A percentile compares a stretch with the other conserved stretches of the same genome.
Conservation (phyloP, 1,140 invertebrate species). For the Melanaphis sacchari region DNA sequence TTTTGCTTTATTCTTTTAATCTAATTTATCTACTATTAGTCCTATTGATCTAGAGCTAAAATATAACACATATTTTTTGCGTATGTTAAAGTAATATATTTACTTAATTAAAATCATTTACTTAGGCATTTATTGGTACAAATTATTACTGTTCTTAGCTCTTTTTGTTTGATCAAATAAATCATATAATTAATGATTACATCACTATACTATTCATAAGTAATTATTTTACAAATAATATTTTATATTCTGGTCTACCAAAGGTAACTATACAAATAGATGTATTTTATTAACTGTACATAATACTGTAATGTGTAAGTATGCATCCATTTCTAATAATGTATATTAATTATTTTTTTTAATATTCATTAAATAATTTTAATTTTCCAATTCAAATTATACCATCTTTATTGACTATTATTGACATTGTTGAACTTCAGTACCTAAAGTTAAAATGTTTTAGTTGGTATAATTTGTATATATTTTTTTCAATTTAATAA, state of each 20-base stretch:
- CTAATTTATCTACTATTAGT: not conserved
- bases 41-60: not conserved
- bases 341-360: too few species aligned
- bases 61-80: not conserved
- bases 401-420: too few species aligned
- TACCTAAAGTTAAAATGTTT: too few species aligned
- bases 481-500: too few species aligned
- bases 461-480: not conserved
- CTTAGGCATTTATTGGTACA: not conserved
- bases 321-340: too few species aligned
- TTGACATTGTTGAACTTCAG: too few species aligned
- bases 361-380: too few species aligned
- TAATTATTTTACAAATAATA: not conserved
- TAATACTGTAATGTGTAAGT: too few species aligned
- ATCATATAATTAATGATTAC: not conserved
- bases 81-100: not conserved
- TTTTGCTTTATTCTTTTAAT: not conserved
- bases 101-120: not conserved
- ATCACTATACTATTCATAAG: not conserved
- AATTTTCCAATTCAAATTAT: too few species aligned
- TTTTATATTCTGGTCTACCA: not conserved
- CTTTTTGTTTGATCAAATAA: not conserved
- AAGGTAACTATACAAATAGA: not conserved
- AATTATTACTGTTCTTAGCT: not conserved
- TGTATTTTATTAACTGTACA: not conserved